Evolutionary conservation across 2,888 invertebrate species (phyloP).

Genomic region (Caenorhabditis drosophilae): DNA sequence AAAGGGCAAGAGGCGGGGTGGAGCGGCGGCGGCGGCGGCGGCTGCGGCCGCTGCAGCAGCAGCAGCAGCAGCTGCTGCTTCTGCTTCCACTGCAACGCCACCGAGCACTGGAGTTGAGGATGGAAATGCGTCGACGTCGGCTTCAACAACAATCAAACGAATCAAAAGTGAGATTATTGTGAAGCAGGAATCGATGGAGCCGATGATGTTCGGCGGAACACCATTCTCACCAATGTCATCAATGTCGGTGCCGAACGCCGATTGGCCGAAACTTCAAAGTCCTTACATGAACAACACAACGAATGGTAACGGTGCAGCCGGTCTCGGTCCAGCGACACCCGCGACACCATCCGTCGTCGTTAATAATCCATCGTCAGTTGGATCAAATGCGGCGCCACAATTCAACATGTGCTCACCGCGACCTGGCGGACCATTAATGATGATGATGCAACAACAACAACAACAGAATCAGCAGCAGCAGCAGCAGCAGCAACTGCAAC

Average conservation of each 20-base stretch:
- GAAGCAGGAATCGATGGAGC: constrained; percentile 14
- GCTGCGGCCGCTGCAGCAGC: too few relatives aligned
- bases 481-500: too few relatives aligned
- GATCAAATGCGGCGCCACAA: constrained; percentile 9
- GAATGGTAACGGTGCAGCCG: constrained; percentile 2
- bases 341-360: neutral
- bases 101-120: too few relatives aligned
- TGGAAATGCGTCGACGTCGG: constrained; percentile 12
- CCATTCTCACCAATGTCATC: constrained; percentile 31
- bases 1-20: too few relatives aligned
- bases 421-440: neutral
- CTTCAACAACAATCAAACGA: constrained; percentile 16
- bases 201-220: constrained; percentile 7
- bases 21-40: too few relatives aligned
- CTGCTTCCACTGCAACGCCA: too few relatives aligned
- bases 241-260: constrained; percentile 18
- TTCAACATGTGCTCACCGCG: neutral
- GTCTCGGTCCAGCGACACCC: constrained; percentile 1
- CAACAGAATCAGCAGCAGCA: too few relatives aligned
- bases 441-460: too few relatives aligned
- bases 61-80: too few relatives aligned
- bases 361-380: neutral
- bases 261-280: constrained; percentile 25
- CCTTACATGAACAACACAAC: constrained; percentile 9
- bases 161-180: constrained; percentile 30